Conservation (phyloP, 2,113 vertebrate genomes). For the Chascanopsetta lugubris region DNA sequence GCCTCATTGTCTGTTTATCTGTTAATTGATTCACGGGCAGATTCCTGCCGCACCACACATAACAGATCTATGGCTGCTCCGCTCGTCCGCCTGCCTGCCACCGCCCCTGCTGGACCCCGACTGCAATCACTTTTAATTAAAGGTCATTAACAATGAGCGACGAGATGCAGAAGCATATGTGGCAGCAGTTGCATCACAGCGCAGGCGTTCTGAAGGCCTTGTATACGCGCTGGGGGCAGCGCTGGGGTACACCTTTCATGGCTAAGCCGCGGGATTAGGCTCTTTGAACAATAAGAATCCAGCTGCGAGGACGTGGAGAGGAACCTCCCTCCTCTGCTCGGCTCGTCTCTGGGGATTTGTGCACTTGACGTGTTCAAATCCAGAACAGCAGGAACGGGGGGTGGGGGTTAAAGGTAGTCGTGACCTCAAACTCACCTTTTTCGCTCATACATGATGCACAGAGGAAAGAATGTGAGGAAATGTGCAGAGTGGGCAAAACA, state of each 20-base stretch:
- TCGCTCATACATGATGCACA: conserved; percentile 6
- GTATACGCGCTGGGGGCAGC: conserved; percentile 46
- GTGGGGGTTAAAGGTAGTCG: conserved; percentile 62
- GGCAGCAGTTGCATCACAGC: conserved; percentile 58
- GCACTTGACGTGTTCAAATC: conserved; percentile 80
- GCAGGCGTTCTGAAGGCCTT: conserved; percentile 46
- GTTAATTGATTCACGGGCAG: background rate
- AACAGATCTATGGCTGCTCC: background rate
- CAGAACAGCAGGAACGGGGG: conserved; percentile 55
- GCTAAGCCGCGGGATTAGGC: conserved; percentile 76
- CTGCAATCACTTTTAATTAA: conserved; percentile 38
- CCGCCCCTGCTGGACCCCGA: background rate
- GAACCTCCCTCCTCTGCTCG: conserved; percentile 44
- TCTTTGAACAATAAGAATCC: conserved; percentile 68
- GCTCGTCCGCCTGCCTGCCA: background rate
- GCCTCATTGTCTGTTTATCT: background rate
- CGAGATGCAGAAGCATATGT: conserved; percentile 31
- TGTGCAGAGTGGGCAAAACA: background rate
- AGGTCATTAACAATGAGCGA: conserved; percentile 31
- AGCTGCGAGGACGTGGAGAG: conserved; percentile 53
- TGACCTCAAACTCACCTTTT: conserved; percentile 72
- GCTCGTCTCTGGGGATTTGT: conserved; percentile 54
- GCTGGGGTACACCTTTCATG: conserved; percentile 65
- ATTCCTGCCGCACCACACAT: background rate
- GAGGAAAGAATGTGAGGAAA: conserved; percentile 28